Percentiles rank a stretch among this genome's conserved stretches.
These are phyloP conservation scores for Marasmarcha lunaedactyla DNA, from an alignment of 2,888 invertebrate species.

Conservation along the genomic window DNA sequence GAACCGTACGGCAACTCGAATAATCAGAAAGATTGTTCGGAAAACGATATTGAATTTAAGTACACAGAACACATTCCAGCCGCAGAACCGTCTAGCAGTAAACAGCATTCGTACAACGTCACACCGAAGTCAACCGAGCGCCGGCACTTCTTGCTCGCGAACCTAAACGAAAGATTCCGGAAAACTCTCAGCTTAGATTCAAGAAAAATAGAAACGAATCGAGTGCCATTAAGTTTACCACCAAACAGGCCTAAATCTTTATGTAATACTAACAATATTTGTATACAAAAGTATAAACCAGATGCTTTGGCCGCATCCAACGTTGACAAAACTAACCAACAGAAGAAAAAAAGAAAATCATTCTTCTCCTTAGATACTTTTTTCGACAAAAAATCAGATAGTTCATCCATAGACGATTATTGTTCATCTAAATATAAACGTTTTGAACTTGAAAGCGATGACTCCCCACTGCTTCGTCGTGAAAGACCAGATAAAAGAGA, in stretches of 20 bases:
- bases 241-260: slow-evolving; percentile 56
- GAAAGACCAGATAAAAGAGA: slow-evolving; percentile 33
- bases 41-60: slow-evolving; percentile 61
- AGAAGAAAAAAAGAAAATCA: slow-evolving; percentile 61
- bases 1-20: slow-evolving; percentile 32
- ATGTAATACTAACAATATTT: slow-evolving; percentile 51
- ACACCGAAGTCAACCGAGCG: slow-evolving; percentile 60
- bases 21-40: slow-evolving; percentile 40
- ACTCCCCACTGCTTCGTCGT: slow-evolving; percentile 54
- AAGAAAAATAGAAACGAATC: slow-evolving; percentile 50
- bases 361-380: slow-evolving; percentile 66
- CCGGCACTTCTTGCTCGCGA: slow-evolving; percentile 49
- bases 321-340: slow-evolving; percentile 47
- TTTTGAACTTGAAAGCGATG: slow-evolving; percentile 62
- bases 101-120: slow-evolving; percentile 51
- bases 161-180: slow-evolving; percentile 58
- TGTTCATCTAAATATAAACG: slow-evolving; percentile 65
- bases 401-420: slow-evolving; percentile 61
- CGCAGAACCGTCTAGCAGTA: slow-evolving; percentile 52
- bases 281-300: slow-evolving; percentile 41
- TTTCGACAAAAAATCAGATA: slow-evolving; percentile 62
- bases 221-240: slow-evolving; percentile 40
- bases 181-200: slow-evolving; percentile 64
- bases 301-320: slow-evolving; percentile 42
- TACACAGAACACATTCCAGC: slow-evolving; percentile 59